A percentile compares a stretch with the other conserved stretches of the same genome.
phyloP scores from a whole-genome alignment of 2,888 invertebrate species.

The Sicus ferrugineus region DNA sequence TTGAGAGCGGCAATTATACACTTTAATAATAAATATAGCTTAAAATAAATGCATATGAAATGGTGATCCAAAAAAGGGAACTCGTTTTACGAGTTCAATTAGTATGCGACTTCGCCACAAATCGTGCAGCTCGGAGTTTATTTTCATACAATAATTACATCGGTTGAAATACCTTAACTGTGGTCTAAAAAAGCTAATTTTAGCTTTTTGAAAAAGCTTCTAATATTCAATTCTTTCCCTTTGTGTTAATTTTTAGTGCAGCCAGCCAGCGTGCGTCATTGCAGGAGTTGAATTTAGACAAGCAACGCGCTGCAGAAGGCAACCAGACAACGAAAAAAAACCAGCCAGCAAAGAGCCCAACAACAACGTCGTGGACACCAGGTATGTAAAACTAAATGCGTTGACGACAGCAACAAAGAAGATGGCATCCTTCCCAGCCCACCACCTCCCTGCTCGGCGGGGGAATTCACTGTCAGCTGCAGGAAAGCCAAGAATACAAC shows the following conservation, averaged over 20 bases:
- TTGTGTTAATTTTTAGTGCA: constrained; percentile 13
- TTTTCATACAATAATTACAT: background rate
- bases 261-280: constrained; percentile 22
- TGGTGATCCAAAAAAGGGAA: background rate
- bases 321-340: background rate
- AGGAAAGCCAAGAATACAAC: background rate
- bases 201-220: background rate
- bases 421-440: too few relatives aligned
- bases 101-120: background rate
- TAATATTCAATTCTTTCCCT: background rate
- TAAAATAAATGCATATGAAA: too few relatives aligned
- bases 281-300: constrained; percentile 15
- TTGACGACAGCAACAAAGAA: constrained; percentile 4
- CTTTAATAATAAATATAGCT: background rate
- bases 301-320: constrained; percentile 3
- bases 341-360: too few relatives aligned
- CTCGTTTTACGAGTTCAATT: background rate
- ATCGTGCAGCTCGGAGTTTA: background rate
- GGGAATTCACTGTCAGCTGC: constrained; percentile 26
- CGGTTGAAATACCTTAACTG: background rate
- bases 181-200: constrained; percentile 11
- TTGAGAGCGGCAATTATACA: too few relatives aligned
- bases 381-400: constrained; percentile 6
- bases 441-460: too few relatives aligned
- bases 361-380: too few relatives aligned